These are phyloP conservation scores for Periophthalmus magnuspinnatus DNA, from an alignment of 2,797 vertebrate species.

Conservation along the genomic window DNA sequence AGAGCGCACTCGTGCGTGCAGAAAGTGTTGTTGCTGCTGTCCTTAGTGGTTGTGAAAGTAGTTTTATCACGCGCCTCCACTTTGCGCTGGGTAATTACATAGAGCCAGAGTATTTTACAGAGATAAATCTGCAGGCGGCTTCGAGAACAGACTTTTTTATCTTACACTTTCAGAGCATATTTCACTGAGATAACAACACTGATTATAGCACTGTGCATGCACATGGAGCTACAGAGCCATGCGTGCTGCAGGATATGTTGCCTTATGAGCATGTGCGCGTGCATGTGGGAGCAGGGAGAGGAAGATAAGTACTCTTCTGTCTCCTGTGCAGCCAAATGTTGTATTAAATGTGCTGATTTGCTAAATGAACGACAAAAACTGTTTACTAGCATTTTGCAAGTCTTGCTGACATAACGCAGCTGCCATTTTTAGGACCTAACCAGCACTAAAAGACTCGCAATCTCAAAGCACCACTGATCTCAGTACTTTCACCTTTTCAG, in stretches of 20 bases:
- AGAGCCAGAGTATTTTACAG: slow-evolving; percentile 59
- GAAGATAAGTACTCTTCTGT: slow-evolving; percentile 56
- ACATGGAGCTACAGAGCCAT: slow-evolving; percentile 11
- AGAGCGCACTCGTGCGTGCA: slow-evolving; percentile 21
- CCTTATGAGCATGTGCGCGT: neutral
- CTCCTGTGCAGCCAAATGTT: slow-evolving; percentile 38
- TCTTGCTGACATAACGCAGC: slow-evolving; percentile 55
- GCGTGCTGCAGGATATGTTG: slow-evolving; percentile 23
- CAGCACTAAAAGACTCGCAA: slow-evolving; percentile 47
- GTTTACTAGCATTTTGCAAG: slow-evolving; percentile 59
- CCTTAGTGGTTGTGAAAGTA: slow-evolving; percentile 41
- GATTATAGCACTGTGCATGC: slow-evolving; percentile 24
- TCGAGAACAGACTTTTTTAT: slow-evolving; percentile 46
- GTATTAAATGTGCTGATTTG: slow-evolving; percentile 67
- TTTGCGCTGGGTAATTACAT: slow-evolving; percentile 68
- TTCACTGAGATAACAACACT: slow-evolving; percentile 57
- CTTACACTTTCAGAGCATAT: slow-evolving; percentile 52
- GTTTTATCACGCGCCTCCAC: slow-evolving; percentile 60
- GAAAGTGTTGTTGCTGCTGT: slow-evolving; percentile 35
- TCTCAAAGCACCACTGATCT: slow-evolving; percentile 36
- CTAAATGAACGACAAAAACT: slow-evolving; percentile 64
- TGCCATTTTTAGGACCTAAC: slow-evolving; percentile 56
- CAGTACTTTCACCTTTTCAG: slow-evolving; percentile 1
- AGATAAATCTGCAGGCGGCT: slow-evolving; percentile 65
- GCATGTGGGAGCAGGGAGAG: slow-evolving; percentile 25